phyloP scores from a whole-genome alignment of 2,888 invertebrate genomes.

The Pterobdella sp. region DNA sequence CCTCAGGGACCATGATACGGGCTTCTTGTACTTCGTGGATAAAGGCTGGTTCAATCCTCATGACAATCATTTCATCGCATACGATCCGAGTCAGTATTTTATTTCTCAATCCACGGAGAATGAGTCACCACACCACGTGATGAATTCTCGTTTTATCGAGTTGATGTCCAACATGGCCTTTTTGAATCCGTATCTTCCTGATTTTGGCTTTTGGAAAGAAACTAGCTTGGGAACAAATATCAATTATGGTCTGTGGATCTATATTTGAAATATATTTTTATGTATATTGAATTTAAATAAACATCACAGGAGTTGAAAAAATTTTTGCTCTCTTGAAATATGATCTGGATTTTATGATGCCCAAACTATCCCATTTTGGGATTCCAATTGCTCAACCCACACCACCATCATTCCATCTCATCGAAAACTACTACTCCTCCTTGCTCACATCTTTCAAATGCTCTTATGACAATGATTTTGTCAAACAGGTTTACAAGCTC shows the following conservation, averaged over 20 bases:
- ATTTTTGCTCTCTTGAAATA: background rate
- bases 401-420: background rate
- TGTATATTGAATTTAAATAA: no score
- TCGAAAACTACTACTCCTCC: background rate
- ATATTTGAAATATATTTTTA: no score
- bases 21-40: background rate
- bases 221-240: background rate
- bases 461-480: background rate
- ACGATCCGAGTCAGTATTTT: background rate
- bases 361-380: constrained; percentile 4
- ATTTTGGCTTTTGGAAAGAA: constrained; percentile 10
- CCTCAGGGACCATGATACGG: background rate
- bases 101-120: background rate
- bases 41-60: constrained; percentile 11
- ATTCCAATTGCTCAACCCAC: background rate
- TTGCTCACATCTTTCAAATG: background rate
- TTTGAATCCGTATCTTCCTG: background rate
- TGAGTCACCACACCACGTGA: background rate
- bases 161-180: background rate
- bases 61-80: constrained; percentile 1
- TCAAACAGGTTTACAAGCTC: background rate
- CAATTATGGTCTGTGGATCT: background rate
- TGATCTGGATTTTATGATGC: background rate
- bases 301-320: constrained; percentile 1
- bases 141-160: background rate